Evolutionary conservation across 2,113 vertebrate species (phyloP).

Genomic region (Oncorhynchus clarkii): DNA sequence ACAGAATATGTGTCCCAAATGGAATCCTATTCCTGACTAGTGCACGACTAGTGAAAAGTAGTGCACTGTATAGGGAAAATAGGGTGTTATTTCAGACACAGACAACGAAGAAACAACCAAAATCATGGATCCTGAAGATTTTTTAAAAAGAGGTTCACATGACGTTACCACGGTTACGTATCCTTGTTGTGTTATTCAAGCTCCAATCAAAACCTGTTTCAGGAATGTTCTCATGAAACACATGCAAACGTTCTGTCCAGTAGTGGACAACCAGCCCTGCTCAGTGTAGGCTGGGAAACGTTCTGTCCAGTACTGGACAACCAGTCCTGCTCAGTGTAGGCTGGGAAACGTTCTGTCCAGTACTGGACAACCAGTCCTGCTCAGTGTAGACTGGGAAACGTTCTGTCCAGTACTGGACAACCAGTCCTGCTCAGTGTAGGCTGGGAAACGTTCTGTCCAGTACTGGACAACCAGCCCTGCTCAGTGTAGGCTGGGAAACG

Average conservation of each 20-base stretch:
- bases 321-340: too few relatives aligned
- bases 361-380: conserved; percentile 59
- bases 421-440: too few relatives aligned
- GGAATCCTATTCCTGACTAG: too few relatives aligned
- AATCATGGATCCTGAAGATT: conserved; percentile 68
- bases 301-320: conserved; percentile 79
- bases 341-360: conserved; percentile 69
- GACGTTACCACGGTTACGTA: conserved; percentile 12
- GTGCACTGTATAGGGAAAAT: too few relatives aligned
- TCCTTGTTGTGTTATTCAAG: conserved; percentile 60
- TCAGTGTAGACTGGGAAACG: too few relatives aligned
- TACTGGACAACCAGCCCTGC: conserved; percentile 59
- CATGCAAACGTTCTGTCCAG: conserved; percentile 75
- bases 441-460: conserved; percentile 69
- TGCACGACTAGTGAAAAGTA: too few relatives aligned
- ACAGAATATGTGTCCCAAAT: too few relatives aligned
- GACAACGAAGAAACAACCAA: conserved; percentile 61
- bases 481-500: too few relatives aligned
- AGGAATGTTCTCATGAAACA: conserved; percentile 56
- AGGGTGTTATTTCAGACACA: conserved; percentile 68
- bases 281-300: too few relatives aligned
- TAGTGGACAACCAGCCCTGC: conserved; percentile 59
- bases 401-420: conserved; percentile 79
- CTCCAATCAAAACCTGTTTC: conserved; percentile 69
- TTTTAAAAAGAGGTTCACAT: conserved; percentile 56